Conservation (phyloP, 2,797 vertebrate species). For the Acomys russatus region DNA sequence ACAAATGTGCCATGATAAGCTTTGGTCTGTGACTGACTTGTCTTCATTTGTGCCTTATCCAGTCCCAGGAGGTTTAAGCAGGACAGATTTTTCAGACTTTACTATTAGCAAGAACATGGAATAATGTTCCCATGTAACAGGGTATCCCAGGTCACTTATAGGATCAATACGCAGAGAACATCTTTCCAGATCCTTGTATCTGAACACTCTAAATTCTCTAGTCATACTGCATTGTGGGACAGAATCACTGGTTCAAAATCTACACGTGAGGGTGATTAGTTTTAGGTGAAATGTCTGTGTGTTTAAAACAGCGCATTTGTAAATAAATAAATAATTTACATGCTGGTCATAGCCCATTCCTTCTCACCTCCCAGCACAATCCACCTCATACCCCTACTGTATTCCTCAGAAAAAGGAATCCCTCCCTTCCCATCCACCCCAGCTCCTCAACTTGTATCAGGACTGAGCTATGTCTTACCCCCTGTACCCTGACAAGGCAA, state of each 20-base stretch:
- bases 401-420: too few species aligned
- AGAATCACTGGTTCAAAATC: background rate
- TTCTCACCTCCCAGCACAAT: too few species aligned
- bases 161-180: background rate
- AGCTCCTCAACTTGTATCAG: too few species aligned
- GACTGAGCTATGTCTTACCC: too few species aligned
- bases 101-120: background rate
- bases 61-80: background rate
- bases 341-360: too few species aligned
- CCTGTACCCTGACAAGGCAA: too few species aligned
- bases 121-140: background rate
- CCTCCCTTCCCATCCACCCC: too few species aligned
- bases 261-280: background rate
- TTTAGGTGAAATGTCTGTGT: background rate
- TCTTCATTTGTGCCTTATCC: constrained; percentile 5
- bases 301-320: background rate
- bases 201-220: constrained; percentile 34
- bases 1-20: constrained; percentile 76
- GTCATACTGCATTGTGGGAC: background rate
- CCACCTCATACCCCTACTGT: too few species aligned
- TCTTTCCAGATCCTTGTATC: background rate
- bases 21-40: constrained; percentile 61
- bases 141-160: background rate
- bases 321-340: too few species aligned
- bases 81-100: background rate